These are phyloP conservation scores for Astreopora myriophthalma DNA, from an alignment of 64 coral and sea anemone species.

Conservation along the genomic window DNA sequence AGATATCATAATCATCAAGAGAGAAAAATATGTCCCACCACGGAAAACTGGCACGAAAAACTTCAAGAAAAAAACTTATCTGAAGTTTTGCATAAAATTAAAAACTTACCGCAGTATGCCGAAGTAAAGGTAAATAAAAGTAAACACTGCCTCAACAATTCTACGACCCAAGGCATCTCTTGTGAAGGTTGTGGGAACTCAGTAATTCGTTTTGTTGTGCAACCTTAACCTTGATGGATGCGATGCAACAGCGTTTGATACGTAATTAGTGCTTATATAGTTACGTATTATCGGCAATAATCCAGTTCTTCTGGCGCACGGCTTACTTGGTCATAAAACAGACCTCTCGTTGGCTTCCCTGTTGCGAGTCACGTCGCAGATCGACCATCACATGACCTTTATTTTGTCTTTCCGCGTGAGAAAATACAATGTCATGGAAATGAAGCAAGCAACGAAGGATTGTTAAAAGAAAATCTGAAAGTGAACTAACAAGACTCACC, in stretches of 20 bases:
- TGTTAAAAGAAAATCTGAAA: background rate
- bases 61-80: background rate
- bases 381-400: background rate
- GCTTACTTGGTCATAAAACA: background rate
- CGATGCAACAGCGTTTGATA: background rate
- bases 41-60: too few species aligned
- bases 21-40: too few species aligned
- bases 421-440: background rate
- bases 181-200: background rate
- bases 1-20: too few species aligned
- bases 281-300: background rate
- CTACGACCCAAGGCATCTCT: background rate
- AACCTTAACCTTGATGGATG: background rate
- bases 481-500: background rate
- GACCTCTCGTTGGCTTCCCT: background rate
- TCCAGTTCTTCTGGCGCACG: background rate
- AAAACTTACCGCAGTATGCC: background rate
- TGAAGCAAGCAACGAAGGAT: background rate
- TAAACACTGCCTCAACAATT: background rate
- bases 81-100: background rate
- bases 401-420: background rate
- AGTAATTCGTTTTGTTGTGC: background rate
- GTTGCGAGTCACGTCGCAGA: background rate
- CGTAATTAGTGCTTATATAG: background rate
- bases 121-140: background rate